phyloP scores from a whole-genome alignment of 2,797 vertebrate species.

The Poeciliopsis infans region DNA sequence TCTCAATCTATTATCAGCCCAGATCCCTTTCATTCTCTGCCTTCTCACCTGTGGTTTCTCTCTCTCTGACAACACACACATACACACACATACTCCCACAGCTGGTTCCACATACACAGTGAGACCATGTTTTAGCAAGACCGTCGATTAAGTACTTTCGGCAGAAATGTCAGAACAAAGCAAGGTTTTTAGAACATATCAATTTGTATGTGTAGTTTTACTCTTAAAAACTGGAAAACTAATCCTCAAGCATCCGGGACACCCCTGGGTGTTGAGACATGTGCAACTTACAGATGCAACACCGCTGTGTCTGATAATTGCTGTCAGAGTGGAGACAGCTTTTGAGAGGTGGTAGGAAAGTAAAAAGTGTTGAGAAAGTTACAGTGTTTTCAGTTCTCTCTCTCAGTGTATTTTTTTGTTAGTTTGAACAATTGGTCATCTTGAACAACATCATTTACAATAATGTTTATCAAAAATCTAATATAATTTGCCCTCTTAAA shows the following conservation, averaged over 20 bases:
- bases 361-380: slow-evolving; percentile 23
- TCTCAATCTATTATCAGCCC: slow-evolving; percentile 70
- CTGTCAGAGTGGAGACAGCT: slow-evolving; percentile 55
- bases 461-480: background rate
- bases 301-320: slow-evolving; percentile 62
- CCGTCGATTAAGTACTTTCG: slow-evolving; percentile 27
- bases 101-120: background rate
- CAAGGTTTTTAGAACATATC: background rate
- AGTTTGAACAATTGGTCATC: background rate
- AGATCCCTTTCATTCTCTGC: slow-evolving; percentile 59
- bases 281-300: slow-evolving; percentile 55
- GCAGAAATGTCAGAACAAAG: background rate
- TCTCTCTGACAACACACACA: background rate
- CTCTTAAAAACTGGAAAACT: slow-evolving; percentile 13
- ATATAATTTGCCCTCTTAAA: background rate
- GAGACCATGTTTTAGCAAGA: slow-evolving; percentile 15
- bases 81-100: background rate
- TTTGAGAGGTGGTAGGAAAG: slow-evolving; percentile 39
- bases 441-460: background rate
- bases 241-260: slow-evolving; percentile 21
- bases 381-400: slow-evolving; percentile 12
- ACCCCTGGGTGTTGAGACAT: slow-evolving; percentile 42
- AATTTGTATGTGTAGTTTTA: background rate
- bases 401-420: background rate
- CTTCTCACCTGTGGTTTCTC: slow-evolving; percentile 51